Evolutionary conservation across 2,797 vertebrate genomes (phyloP), one percentile per base, ranked within the genome.

Genomic region (Meriones psammophilus): DNA sequence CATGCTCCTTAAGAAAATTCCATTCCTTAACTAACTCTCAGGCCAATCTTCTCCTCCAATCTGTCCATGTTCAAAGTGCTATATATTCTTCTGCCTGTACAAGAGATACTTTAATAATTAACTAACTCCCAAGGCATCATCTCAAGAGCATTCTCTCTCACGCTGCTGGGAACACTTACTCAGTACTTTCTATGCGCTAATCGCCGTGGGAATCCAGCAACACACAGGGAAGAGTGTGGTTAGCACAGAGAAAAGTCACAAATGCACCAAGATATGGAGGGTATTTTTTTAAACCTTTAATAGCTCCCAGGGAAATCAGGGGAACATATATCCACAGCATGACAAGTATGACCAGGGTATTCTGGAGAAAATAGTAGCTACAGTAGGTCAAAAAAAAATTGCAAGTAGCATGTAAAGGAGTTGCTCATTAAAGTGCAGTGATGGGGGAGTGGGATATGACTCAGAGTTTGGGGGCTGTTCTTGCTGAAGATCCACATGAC

Each of bases 71-170:
- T 90, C 78, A 62, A 76, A 92, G 64, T 73, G 26, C 74, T 89
- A 50, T 64, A 60, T 10, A 77, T 88, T 71, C 46, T 13, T 90
- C 60, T 79, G 14, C 64, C 13, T 33, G 5, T 15, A 81, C 77
- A 89, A 78, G 89, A 92, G 5, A 80, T 85, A 71, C 74, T 71
- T 88, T 94, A 95, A 69, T 73, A 74, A 91, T 87, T 94, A 30
- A 81, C 33, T 79, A 15, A 88, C 10, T 90, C 91, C 64, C n/a
- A 91, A 88, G 22, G 5, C 39, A 26, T 68, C 84, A 92, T 58
- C 62, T 88, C 62, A 83, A 83, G 22, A 89, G 28, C 30, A 62
- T 91, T 88, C 96, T 15, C 20, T 69, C 17, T 42, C 26, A 22
- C 26, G 33, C 39, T 68, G 88, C 66, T 10, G n/a, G 89, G 33